Evolutionary conservation across 1,140 invertebrate genomes (phyloP).

Genomic region (Ceratoteleas bidentatus): DNA sequence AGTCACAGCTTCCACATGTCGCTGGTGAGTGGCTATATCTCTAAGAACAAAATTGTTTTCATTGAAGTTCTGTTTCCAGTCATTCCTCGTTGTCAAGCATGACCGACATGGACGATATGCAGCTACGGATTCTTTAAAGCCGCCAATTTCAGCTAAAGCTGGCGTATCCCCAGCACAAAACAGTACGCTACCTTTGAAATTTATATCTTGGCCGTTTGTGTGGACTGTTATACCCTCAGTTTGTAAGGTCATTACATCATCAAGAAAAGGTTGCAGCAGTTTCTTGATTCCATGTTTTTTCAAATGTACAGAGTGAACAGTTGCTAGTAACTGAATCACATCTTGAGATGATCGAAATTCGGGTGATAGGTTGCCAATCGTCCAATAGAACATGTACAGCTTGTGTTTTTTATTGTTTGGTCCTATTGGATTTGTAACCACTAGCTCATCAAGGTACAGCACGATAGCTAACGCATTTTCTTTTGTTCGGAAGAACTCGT

Average conservation of each 20-base stretch:
- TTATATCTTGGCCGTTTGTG: neutral
- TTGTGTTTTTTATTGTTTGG: conserved; percentile 22
- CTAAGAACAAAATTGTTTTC: conserved; percentile 1
- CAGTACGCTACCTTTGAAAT: neutral
- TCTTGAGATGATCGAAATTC: conserved; percentile 23
- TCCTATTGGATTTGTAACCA: conserved; percentile 30
- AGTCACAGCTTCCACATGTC: neutral
- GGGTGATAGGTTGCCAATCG: conserved; percentile 29
- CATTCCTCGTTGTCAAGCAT: neutral
- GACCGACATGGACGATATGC: neutral
- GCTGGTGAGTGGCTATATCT: neutral
- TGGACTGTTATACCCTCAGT: neutral
- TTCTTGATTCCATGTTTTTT: neutral
- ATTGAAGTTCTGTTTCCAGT: neutral
- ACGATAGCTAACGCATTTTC: conserved; percentile 49
- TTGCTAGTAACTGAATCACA: conserved; percentile 29
- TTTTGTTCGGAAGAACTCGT: conserved; percentile 30
- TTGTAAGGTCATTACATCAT: neutral
- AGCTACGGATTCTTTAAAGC: neutral
- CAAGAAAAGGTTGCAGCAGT: neutral
- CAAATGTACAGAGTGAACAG: neutral
- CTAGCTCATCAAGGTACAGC: conserved; percentile 41
- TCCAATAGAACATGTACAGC: conserved; percentile 40
- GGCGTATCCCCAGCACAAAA: neutral
- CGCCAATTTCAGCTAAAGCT: neutral